Conservation (phyloP, 1,140 invertebrate species). For the Drosophila insularis region DNA sequence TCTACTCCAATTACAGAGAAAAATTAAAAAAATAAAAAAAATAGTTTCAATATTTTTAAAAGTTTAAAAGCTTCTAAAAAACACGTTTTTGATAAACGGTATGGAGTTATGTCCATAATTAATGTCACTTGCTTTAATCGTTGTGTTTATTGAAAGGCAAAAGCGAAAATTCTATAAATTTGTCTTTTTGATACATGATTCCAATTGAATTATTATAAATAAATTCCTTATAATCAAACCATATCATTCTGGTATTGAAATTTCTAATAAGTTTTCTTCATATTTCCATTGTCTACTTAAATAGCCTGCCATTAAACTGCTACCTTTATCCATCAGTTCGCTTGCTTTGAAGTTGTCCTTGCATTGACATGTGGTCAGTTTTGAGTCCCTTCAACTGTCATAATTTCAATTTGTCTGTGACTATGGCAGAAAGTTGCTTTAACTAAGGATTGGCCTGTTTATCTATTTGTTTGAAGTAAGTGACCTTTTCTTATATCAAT, state of each 20-base stretch:
- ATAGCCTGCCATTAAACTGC: conserved; percentile 63
- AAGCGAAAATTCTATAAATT: no score
- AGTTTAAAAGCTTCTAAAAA: not conserved
- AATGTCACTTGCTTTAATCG: no score
- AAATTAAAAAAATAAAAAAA: not conserved
- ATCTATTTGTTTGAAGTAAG: conserved; percentile 35
- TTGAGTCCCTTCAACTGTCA: conserved; percentile 47
- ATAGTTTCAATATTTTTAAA: not conserved
- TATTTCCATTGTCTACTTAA: conserved; percentile 59
- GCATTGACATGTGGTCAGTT: conserved; percentile 75
- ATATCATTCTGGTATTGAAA: conserved; percentile 41
- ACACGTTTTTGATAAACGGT: no score
- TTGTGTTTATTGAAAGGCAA: no score
- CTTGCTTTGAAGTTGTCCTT: conserved; percentile 68
- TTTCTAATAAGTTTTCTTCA: conserved; percentile 42
- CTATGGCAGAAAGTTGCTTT: conserved; percentile 19
- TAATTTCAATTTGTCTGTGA: conserved; percentile 43
- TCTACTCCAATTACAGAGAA: not conserved
- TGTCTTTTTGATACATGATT: no score
- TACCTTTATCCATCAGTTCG: conserved; percentile 58
- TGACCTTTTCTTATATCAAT: conserved; percentile 56
- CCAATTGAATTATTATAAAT: no score
- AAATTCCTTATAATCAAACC: no score
- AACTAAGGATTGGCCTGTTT: conserved; percentile 10
- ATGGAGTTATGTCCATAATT: no score